Base-by-base conservation (phyloP, 53 echinoderm and acorn worm genomes). In the Luidia sarsii region DNA sequence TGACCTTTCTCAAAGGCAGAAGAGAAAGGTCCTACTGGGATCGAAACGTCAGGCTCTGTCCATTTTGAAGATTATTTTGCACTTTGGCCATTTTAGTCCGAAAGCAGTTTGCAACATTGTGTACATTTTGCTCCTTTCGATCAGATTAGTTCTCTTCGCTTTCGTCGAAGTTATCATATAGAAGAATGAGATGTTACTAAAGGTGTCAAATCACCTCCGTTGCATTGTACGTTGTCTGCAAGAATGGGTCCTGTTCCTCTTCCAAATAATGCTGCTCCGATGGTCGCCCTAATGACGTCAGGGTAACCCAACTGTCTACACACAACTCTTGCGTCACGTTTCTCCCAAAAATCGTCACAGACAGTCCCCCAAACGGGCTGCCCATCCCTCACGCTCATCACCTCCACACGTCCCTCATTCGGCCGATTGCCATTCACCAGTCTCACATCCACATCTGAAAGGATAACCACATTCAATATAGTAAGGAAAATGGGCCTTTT, bases 381-480 rank as follows among this genome's bases (percentile, higher is more conserved):
- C 13, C 18, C 18, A 3, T 19, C 51, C 3, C 13, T 3, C 18
- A 51, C 13, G 61, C 33, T 33, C 61, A 13, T 14, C 33, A 61
- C 33, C 61, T 61, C 61, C 61, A 61, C 61, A 32, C 61, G 9
- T 10, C 61, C 61, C 33, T 61, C 61, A 33, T 33, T 61, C 1
- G 61, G 61, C 0, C 7, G 8, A 33, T 61, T 33, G 33, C 61
- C 61, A 18, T 33, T 33, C 61, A 61, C 61, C 61, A 61, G 18
- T 61, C 61, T 24, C 1, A 61, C 2, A 61, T 61, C 33, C 41
- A 41, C 11, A 41, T 41, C 41, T 41, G 11, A 41, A 41, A 7
- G 6, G 41, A 41, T 41, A 11, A 41, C n/a, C n/a, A n/a, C n/a
- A n/a, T n/a, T n/a, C n/a, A n/a, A n/a, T n/a, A n/a, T n/a, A n/a